Percentiles rank a stretch among this genome's conserved stretches.
phyloP scores from a whole-genome alignment of 2,113 vertebrate species.

The Colinus virginianus region DNA sequence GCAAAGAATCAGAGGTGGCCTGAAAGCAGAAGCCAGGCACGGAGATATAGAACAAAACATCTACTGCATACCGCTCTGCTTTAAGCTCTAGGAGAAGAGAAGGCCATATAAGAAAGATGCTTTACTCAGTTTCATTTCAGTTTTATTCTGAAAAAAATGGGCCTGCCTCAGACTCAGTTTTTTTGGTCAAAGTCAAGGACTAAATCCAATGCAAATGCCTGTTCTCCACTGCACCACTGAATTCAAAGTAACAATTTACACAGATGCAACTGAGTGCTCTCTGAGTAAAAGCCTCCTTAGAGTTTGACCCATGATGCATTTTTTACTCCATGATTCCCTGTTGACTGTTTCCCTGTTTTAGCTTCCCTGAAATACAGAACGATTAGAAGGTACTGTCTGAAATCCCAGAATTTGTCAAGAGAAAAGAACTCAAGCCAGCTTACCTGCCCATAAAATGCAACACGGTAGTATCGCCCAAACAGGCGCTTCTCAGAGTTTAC shows the following conservation, averaged over 20 bases:
- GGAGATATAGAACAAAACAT: background rate
- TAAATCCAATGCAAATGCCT: background rate
- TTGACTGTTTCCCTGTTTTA: background rate
- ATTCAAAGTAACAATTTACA: background rate
- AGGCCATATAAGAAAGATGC: background rate
- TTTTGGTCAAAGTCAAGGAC: background rate
- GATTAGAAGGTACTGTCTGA: background rate
- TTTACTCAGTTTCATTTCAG: background rate
- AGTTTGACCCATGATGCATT: background rate
- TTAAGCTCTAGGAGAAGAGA: background rate
- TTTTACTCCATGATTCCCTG: background rate
- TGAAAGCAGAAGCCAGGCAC: slow-evolving; percentile 46
- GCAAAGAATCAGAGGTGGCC: slow-evolving; percentile 21
- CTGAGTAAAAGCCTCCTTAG: background rate
- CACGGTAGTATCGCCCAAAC: slow-evolving; percentile 95
- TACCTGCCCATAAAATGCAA: slow-evolving; percentile 98
- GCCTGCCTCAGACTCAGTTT: background rate
- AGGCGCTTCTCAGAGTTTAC: slow-evolving; percentile 96
- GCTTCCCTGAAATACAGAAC: background rate
- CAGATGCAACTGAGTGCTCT: background rate
- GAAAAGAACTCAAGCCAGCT: background rate
- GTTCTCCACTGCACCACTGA: background rate
- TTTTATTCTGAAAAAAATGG: background rate
- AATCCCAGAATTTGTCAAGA: background rate
- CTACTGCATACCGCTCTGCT: slow-evolving; percentile 21